Base-by-base conservation (phyloP, 2,888 invertebrate genomes). In the Steinernema scapterisci region DNA sequence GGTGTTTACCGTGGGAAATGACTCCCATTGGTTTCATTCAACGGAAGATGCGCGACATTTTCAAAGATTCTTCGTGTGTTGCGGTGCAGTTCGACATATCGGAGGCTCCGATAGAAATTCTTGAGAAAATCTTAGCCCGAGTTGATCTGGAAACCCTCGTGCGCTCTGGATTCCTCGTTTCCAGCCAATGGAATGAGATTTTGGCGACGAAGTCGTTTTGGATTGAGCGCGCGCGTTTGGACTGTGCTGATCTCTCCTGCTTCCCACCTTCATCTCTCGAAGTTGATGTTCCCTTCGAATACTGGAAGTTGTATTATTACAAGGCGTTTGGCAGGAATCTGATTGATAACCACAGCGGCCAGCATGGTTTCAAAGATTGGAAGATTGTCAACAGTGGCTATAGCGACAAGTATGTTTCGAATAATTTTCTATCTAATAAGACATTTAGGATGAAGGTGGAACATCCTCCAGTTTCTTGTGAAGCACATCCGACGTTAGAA, bases 381-480 rank as follows among this genome's bases (percentile, higher is more conserved):
- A 63, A 63, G 63, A 63, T 63, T 25, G 11, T 63, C 31, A 63
- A 63, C n/a, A 5, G 63, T 13, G 63, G 63, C 11, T 63, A 63
- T 31, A 63, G 63, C 25, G 63, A 63, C n/a, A 27, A 27, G 63
- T 63, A 25, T 7, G 63, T 38, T 63, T 7, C 31, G 21, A 11
- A 19, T 21, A 54, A 6, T n/a, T 9, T 27, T 38, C 13, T 27
- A 48, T 63, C 31, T n/a, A 9, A 3, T 38, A 6, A 6, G 38
- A 9, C 48, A 6, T 63, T 63, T n/a, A 63, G 63, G 38, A 63
- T 63, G 63, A 63, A 63, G 31, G 63, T 63, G 16, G 63, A 63
- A 25, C 23, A 38, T 25, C 63, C 63, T 3, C 63, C 63, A 1
- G 63, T 31, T 19, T 19, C 11, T 5, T 63, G 63, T 16, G 21